Evolutionary conservation across 2,888 invertebrate species (phyloP).

Genomic region (Dicranocentrus wangi): DNA sequence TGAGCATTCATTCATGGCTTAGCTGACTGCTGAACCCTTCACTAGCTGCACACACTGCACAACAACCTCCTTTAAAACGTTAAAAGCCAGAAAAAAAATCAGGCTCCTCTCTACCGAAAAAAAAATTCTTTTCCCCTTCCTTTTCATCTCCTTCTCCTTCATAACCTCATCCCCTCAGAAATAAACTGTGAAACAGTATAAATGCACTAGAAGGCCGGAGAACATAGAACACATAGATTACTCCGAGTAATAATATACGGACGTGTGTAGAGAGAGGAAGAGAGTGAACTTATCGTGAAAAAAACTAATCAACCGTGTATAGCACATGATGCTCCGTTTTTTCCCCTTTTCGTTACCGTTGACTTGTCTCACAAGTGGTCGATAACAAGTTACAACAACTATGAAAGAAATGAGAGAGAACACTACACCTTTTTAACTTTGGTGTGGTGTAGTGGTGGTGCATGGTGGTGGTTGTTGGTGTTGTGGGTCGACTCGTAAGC

Average conservation of each 20-base stretch:
- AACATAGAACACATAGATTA: background rate
- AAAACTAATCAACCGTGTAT: conserved; percentile 56
- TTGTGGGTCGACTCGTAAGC: background rate
- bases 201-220: background rate
- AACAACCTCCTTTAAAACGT: too few species aligned
- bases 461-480: background rate
- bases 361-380: conserved; percentile 59
- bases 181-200: background rate
- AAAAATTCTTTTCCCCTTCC: background rate
- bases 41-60: too few species aligned
- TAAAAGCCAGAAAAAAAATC: background rate
- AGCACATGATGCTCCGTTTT: conserved; percentile 48
- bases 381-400: conserved; percentile 57
- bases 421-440: background rate
- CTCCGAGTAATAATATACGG: background rate
- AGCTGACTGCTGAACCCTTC: background rate
- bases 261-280: background rate
- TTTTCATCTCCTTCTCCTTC: background rate
- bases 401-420: conserved; percentile 29
- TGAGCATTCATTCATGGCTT: conserved; percentile 41
- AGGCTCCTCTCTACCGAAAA: too few species aligned
- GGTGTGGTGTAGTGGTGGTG: background rate
- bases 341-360: conserved; percentile 23
- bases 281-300: background rate
- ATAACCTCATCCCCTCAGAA: background rate